These are phyloP conservation scores for Microtus ochrogaster DNA, from an alignment of 2,113 vertebrate species.

Conservation along the genomic window DNA sequence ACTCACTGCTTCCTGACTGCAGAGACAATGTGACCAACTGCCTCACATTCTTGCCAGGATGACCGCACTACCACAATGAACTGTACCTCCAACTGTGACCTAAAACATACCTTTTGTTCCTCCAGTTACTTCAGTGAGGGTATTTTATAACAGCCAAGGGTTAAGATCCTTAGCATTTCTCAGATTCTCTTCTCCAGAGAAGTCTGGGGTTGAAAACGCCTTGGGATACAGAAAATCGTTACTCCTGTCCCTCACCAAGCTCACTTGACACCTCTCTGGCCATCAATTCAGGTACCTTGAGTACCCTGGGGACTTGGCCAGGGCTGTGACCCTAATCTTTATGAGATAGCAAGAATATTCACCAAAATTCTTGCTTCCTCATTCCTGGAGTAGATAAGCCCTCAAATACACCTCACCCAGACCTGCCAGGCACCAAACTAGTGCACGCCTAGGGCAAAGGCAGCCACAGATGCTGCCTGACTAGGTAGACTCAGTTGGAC, in stretches of 20 bases:
- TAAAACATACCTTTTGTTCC: background rate
- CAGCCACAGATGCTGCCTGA: background rate
- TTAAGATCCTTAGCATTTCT: background rate
- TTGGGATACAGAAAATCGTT: background rate
- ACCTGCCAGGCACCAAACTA: background rate
- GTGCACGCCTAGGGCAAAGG: background rate
- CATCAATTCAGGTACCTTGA: background rate
- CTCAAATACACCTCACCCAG: background rate
- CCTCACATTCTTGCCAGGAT: background rate
- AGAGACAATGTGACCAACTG: background rate
- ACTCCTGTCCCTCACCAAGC: background rate
- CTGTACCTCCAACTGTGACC: background rate
- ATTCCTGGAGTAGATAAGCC: background rate
- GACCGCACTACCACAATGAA: no score
- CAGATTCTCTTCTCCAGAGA: background rate
- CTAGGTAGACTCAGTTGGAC: rapidly evolving
- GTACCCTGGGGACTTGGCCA: background rate
- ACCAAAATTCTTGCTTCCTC: background rate
- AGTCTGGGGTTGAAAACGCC: background rate
- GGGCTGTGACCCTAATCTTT: background rate
- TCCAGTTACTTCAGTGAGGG: background rate
- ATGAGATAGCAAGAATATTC: background rate
- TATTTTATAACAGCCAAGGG: background rate
- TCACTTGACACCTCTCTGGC: background rate
- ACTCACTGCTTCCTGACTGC: background rate